These are phyloP conservation scores for Canis aureus DNA, from an alignment of 2,113 vertebrate species.

Conservation along the genomic window DNA sequence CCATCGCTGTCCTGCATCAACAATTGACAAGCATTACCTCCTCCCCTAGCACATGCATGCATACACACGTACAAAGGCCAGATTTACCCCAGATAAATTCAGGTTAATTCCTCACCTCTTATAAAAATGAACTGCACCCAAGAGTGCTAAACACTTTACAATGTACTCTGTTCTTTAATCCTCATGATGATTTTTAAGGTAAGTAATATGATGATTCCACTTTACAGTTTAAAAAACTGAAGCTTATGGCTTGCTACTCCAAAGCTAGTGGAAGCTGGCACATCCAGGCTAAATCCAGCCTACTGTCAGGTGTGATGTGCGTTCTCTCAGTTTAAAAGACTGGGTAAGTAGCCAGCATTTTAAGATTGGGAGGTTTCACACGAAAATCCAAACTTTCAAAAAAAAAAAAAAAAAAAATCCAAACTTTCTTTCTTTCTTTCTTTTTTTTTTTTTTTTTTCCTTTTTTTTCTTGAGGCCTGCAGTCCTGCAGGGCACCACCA, in stretches of 20 bases:
- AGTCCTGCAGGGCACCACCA: too few relatives aligned
- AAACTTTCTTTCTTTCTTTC: not conserved
- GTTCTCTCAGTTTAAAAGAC: not conserved
- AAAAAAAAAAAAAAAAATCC: not conserved
- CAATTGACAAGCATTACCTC: slow-evolving; percentile 74
- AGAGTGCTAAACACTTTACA: not conserved
- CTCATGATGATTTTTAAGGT: not conserved
- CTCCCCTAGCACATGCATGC: not conserved
- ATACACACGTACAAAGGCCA: not conserved
- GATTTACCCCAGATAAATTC: not conserved
- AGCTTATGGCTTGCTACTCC: not conserved
- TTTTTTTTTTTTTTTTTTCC: not conserved
- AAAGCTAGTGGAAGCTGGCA: not conserved
- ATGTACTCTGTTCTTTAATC: not conserved
- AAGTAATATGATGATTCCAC: not conserved
- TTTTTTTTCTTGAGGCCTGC: not conserved
- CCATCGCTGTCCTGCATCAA: slow-evolving; percentile 91
- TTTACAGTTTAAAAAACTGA: not conserved
- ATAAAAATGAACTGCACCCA: not conserved
- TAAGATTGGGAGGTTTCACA: not conserved
- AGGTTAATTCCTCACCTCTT: not conserved
- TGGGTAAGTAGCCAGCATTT: not conserved
- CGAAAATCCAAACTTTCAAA: not conserved
- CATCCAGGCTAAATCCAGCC: not conserved
- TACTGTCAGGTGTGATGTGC: not conserved